phyloP scores from a whole-genome alignment of 2,113 vertebrate species.

The Phalacrocorax brasilianus region DNA sequence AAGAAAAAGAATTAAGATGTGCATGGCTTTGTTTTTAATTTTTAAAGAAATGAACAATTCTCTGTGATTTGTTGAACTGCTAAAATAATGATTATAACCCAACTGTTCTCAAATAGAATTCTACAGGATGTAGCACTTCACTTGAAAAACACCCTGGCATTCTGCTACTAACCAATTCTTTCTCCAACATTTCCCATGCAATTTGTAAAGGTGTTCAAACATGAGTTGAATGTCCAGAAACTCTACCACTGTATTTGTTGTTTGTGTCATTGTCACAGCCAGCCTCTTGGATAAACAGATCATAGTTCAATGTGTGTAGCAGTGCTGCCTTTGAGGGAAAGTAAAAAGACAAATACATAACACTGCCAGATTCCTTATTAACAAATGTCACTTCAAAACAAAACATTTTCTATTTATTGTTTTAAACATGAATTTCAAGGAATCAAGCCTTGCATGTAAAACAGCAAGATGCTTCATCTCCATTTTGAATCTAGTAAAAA shows the following conservation, averaged over 20 bases:
- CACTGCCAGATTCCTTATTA: slow-evolving; percentile 14
- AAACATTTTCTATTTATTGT: slow-evolving; percentile 10
- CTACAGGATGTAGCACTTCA: background rate
- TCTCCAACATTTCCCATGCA: background rate
- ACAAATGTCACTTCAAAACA: slow-evolving; percentile 5
- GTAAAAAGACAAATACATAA: background rate
- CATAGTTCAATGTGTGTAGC: slow-evolving; percentile 17
- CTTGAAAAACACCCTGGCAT: background rate
- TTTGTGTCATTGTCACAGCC: background rate
- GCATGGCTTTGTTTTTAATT: background rate
- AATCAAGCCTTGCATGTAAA: background rate
- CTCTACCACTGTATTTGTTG: background rate
- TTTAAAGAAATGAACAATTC: background rate
- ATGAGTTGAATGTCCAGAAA: background rate
- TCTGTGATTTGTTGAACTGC: background rate
- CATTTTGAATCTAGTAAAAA: background rate
- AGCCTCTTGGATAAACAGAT: slow-evolving; percentile 32
- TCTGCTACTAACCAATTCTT: background rate
- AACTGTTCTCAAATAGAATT: background rate
- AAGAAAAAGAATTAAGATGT: background rate
- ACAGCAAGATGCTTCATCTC: background rate
- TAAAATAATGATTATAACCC: background rate
- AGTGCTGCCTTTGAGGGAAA: slow-evolving; percentile 21
- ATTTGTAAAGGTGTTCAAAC: background rate
- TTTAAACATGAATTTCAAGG: background rate